phyloP scores from a whole-genome alignment of 1,140 invertebrate species.

The Eumaeus atala region DNA sequence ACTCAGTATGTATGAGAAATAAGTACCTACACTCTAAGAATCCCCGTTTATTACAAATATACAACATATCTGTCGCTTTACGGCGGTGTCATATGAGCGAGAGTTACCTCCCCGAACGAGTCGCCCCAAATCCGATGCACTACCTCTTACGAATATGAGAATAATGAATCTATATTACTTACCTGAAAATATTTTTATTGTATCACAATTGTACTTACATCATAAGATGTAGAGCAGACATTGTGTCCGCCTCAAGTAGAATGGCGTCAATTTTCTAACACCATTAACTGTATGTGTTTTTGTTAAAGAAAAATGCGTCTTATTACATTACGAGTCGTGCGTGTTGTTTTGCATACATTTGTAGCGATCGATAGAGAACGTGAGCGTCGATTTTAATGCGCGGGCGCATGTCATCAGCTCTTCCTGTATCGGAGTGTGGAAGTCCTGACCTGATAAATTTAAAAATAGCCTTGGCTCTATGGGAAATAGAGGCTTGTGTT shows the following conservation, averaged over 20 bases:
- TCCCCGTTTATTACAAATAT: too few relatives aligned
- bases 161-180: too few relatives aligned
- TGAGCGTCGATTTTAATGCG: slow-evolving; percentile 21
- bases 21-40: too few relatives aligned
- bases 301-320: slow-evolving; percentile 65
- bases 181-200: too few relatives aligned
- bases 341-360: slow-evolving; percentile 50
- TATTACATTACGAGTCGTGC: slow-evolving; percentile 56
- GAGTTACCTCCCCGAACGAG: too few relatives aligned
- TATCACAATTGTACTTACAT: too few relatives aligned
- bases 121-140: too few relatives aligned
- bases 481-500: not conserved
- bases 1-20: too few relatives aligned
- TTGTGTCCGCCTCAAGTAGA: slow-evolving; percentile 22
- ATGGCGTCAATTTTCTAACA: slow-evolving; percentile 62
- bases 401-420: slow-evolving; percentile 13
- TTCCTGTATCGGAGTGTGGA: slow-evolving; percentile 14
- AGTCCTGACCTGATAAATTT: slow-evolving; percentile 10
- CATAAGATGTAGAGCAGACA: slow-evolving; percentile 34
- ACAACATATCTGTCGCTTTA: too few relatives aligned
- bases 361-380: slow-evolving; percentile 30
- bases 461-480: slow-evolving; percentile 3
- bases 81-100: too few relatives aligned
- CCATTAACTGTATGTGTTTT: slow-evolving; percentile 56
- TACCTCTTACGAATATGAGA: too few relatives aligned